phyloP scores from a whole-genome alignment of 2,113 vertebrate species.

The Phalacrocorax aristotelis region DNA sequence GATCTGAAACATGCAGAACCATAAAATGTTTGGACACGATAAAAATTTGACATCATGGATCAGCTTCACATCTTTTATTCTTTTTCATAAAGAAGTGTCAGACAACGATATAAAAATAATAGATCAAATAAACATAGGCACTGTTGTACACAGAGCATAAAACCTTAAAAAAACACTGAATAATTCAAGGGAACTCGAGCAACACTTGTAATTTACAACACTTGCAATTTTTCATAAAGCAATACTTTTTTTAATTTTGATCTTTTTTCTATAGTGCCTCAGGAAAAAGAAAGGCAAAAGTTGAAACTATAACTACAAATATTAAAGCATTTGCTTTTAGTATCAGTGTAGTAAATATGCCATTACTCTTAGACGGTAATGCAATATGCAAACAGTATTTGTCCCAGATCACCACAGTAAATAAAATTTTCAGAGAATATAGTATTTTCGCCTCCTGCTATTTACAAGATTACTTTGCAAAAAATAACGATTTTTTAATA shows the following conservation, averaged over 20 bases:
- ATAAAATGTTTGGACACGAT: conserved; percentile 57
- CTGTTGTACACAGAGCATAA: conserved; percentile 54
- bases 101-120: conserved; percentile 66
- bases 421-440: not conserved
- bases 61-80: conserved; percentile 73
- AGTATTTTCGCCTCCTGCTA: not conserved
- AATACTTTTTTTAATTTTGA: conserved; percentile 22
- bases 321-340: conserved; percentile 38
- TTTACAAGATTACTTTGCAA: not conserved
- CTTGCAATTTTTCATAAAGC: conserved; percentile 47
- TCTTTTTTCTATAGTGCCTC: not conserved
- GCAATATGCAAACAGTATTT: conserved; percentile 32
- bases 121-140: conserved; percentile 71
- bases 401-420: conserved; percentile 11
- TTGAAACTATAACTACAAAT: conserved; percentile 6
- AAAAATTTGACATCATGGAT: conserved; percentile 53
- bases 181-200: conserved; percentile 51
- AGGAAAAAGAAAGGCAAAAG: conserved; percentile 8
- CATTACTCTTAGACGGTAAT: conserved; percentile 26
- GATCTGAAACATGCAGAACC: conserved; percentile 43
- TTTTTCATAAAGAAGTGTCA: conserved; percentile 72
- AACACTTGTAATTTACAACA: conserved; percentile 50
- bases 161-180: conserved; percentile 64
- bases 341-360: conserved; percentile 16
- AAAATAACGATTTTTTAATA: not conserved